Base-by-base conservation (phyloP, 2,797 vertebrate genomes). In the Numenius phaeopus region DNA sequence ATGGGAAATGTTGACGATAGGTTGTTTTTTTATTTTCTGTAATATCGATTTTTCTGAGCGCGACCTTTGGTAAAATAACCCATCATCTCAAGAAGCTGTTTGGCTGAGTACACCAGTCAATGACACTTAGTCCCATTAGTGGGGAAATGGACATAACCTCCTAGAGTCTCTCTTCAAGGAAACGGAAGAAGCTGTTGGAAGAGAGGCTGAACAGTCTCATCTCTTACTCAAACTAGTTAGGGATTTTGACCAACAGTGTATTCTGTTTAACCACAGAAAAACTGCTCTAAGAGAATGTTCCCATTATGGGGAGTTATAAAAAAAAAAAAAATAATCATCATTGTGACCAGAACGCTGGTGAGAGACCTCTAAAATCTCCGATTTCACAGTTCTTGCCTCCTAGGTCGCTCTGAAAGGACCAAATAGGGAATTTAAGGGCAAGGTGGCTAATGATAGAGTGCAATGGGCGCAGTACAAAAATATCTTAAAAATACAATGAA, bases 41-140 rank as follows among this genome's bases (percentile, higher is more conserved):
- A 58, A 52, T 47, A 94, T 11, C 76, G 83, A 92, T 94, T 96
- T 66, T 94, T 78, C 55, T 84, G 50, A 87, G 62, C 42, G 84
- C 26, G 61, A 32, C 19, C 40, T 87, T 71, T 79, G 69, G 29
- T 50, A 14, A 64, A 59, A 70, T 81, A 64, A 11, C 2, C 8
- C 44, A 50, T n/a, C 5, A 62, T 4, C 34, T 88, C 72, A 50
- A 42, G 65, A 61, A 94, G 66, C 13, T 62, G 73, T 76, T 58
- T 71, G 83, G 47, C 70, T 64, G 39, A 2, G 0, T 44, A 87
- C 11, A 47, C 50, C 70, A 62, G 64, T 87, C 66, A 83, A 73
- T 89, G 89, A 61, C 59, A 79, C 29, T 91, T 80, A 57, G 40
- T 79, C 29, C 66, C 67, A 70, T 89, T 80, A 90, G 58, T 11